Base-by-base conservation (phyloP, 1,140 invertebrate genomes). In the Saxidomus purpurata region DNA sequence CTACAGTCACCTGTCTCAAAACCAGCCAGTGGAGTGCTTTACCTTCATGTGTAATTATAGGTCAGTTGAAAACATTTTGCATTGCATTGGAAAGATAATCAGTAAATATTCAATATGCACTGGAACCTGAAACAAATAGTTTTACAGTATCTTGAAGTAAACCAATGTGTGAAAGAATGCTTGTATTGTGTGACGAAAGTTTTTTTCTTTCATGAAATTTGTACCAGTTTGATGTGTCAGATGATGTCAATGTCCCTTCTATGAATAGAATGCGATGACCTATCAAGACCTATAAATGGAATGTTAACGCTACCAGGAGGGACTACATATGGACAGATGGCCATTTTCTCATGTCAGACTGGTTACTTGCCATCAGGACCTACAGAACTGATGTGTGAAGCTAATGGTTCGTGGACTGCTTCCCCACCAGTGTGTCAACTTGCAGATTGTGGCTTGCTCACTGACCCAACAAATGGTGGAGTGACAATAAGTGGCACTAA, bases 1-100 rank as follows among this genome's bases (percentile, higher is more conserved):
- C 87, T 15, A 55, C 90, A 0, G 77, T 94, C 15, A 92, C 90
- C 0, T 96, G 95, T 90, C 52, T 92, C 31, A 77, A 88, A 15
- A 92, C 92, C 84, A 93, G 94, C 25, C 81, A 71, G 22, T 96
- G 95, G 95, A 92, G 89, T 47, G 92, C 91, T 28, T 97, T 9
- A 97, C 98, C 93, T 97, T 98, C 88, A 94, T 98, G 55, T 97
- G 95, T 94, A 86, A 98, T 87, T 19, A 43, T 43, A 47, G 85
- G 85, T 87, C n/a, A 63, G 59, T 63, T 59, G 19, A 43, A 15
- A 43, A 15, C 43, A 43, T 43, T 43, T n/a, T n/a, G n/a, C n/a
- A n/a, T n/a, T n/a, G n/a, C n/a, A n/a, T n/a, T n/a, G n/a, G n/a
- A n/a, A n/a, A n/a, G n/a, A n/a, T n/a, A n/a, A n/a, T n/a, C n/a